Base-by-base conservation (phyloP, 1,140 invertebrate species). In the Zophobas morio region DNA sequence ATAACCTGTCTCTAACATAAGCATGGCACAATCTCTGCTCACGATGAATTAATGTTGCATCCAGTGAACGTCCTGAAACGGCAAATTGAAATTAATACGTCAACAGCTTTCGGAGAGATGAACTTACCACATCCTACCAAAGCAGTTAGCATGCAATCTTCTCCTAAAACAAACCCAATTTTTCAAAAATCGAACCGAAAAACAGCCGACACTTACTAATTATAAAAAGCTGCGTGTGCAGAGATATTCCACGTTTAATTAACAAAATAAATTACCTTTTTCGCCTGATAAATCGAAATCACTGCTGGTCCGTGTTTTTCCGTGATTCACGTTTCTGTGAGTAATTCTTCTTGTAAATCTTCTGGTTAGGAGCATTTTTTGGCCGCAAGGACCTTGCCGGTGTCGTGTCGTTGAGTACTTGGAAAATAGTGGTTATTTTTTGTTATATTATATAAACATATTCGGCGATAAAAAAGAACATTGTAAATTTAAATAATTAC, bases 401-500 rank as follows among this genome's bases (percentile, higher is more conserved):
- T 60, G 0, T 66, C 60, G 60, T 66, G 60, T 42, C 42, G 49
- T 0, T 1, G 33, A 32, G 60, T 32, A 20, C 49, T 51, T 6
- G n/a, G 49, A 66, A 57, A 66, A 32, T 1, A 33, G 39, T 42
- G 33, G 60, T 42, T 42, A 66, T 66, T 40, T 66, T 66, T 66
- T 66, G 60, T 66, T 66, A 46, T 42, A 36, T 51, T 51, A 66
- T 66, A 66, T 66, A 66, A 66, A 66, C 60, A 66, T 66, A 66
- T 66, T 72, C 70, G 70, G 32, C 70, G 47, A 72, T 72, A 72
- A 72, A 72, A 53, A 54, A 35, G 33, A 72, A 72, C 47, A 72
- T 72, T 72, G 70, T 72, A 63, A 75, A 75, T 75, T 75, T 75
- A 75, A 75, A 75, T 75, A 75, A 75, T 75, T 75, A 75, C 56